Percentiles rank a stretch among this genome's conserved stretches.
These are phyloP conservation scores for Periophthalmodon schlosseri DNA, from an alignment of 2,113 vertebrate species.

Conservation along the genomic window DNA sequence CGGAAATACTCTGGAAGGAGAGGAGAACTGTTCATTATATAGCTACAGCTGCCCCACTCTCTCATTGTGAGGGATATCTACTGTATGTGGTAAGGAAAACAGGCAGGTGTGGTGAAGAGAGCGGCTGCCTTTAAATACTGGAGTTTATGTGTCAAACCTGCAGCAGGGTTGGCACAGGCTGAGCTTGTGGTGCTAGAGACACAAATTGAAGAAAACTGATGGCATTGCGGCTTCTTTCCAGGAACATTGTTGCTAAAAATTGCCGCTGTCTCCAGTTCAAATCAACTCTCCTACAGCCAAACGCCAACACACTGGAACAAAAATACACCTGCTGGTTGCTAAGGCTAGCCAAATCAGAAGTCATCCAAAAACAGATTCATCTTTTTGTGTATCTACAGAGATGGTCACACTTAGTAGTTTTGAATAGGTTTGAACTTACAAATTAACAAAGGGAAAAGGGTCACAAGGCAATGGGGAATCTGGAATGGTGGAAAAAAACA, in stretches of 20 bases:
- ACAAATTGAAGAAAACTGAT: conserved; percentile 70
- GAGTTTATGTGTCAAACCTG: conserved; percentile 62
- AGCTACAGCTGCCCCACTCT: conserved; percentile 35
- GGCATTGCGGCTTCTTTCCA: conserved; percentile 50
- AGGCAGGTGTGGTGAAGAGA: conserved; percentile 45
- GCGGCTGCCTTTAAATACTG: conserved; percentile 50
- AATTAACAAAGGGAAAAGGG: neutral
- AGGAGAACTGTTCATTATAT: conserved; percentile 56
- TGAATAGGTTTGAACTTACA: neutral
- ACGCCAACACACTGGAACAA: conserved; percentile 24
- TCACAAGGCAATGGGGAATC: neutral
- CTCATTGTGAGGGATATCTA: conserved; percentile 45
- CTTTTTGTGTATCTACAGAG: neutral
- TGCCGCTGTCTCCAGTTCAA: conserved; percentile 60
- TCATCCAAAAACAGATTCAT: neutral
- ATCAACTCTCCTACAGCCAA: conserved; percentile 48
- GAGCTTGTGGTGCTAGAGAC: conserved; percentile 56
- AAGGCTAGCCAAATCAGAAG: conserved; percentile 9
- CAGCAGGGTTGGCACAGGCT: conserved; percentile 46
- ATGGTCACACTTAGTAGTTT: neutral
- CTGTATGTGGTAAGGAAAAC: conserved; percentile 14
- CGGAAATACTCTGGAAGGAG: conserved; percentile 57
- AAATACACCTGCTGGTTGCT: conserved; percentile 35
- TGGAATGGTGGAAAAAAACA: neutral
- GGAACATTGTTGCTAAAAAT: conserved; percentile 50